Percentiles rank a stretch among this genome's conserved stretches.
phyloP scores from a whole-genome alignment of 2,797 vertebrate species.

The Molossus molossus region DNA sequence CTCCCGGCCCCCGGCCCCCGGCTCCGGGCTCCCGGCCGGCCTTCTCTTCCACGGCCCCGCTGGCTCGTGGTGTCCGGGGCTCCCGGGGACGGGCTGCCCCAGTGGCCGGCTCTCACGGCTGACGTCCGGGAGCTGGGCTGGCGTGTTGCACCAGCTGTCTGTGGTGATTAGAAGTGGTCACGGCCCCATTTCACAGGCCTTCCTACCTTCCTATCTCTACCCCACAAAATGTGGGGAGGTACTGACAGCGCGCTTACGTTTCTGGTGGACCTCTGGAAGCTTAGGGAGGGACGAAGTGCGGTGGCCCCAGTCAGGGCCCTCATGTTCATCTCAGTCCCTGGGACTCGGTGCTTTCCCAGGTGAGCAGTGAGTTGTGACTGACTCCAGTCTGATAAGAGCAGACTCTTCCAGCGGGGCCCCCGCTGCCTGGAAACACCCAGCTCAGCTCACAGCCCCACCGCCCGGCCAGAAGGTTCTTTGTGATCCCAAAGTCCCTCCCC shows the following conservation, averaged over 20 bases:
- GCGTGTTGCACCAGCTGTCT: fast-evolving
- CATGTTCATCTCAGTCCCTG: background rate
- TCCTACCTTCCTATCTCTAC: background rate
- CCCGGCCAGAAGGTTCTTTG: background rate
- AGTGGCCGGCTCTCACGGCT: background rate
- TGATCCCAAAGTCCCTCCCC: background rate
- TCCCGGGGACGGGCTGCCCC: background rate
- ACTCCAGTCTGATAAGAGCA: background rate
- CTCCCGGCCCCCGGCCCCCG: too few relatives aligned
- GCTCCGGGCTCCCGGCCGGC: background rate
- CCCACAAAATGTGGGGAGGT: background rate
- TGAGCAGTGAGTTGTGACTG: fast-evolving
- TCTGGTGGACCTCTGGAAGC: background rate
- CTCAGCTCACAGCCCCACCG: too few relatives aligned
- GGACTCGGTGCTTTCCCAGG: background rate
- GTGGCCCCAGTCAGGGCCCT: background rate
- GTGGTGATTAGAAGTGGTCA: fast-evolving
- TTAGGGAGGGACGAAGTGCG: fast-evolving
- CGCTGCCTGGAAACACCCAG: background rate
- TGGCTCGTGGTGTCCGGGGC: background rate
- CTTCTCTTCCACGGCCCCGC: background rate
- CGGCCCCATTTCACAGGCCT: background rate
- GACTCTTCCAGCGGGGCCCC: too few relatives aligned
- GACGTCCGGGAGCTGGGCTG: background rate
- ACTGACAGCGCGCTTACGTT: background rate